These are phyloP conservation scores for Oryzias dopingdopingensis DNA, from an alignment of 2,797 vertebrate genomes.

Conservation along the genomic window DNA sequence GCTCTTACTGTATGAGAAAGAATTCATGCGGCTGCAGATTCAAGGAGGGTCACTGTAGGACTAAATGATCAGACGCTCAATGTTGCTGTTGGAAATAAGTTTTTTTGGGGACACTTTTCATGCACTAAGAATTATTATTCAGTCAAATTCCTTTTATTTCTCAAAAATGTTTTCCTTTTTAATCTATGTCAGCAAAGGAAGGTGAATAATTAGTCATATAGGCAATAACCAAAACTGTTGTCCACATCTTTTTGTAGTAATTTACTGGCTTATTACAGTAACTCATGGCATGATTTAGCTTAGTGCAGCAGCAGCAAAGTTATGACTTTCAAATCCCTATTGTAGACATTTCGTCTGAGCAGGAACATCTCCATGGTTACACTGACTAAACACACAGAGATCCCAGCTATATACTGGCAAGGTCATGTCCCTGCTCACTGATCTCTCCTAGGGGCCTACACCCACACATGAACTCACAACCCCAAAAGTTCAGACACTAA, in stretches of 20 bases:
- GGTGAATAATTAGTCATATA: too few species aligned
- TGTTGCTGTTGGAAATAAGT: too few species aligned
- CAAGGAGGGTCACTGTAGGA: too few species aligned
- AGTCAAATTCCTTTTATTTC: too few species aligned
- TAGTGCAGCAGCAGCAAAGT: slow-evolving; percentile 46
- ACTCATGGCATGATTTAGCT: slow-evolving; percentile 57
- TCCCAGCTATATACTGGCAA: slow-evolving; percentile 65
- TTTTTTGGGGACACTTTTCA: too few species aligned
- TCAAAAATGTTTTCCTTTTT: too few species aligned
- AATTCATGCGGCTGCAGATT: background rate
- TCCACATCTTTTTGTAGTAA: slow-evolving; percentile 21
- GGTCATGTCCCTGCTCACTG: slow-evolving; percentile 63
- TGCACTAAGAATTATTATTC: too few species aligned
- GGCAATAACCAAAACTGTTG: too few species aligned
- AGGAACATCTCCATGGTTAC: slow-evolving; percentile 64
- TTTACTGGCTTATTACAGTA: slow-evolving; percentile 52
- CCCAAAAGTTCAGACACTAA: slow-evolving; percentile 4
- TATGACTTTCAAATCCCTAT: slow-evolving; percentile 70
- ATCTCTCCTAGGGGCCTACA: slow-evolving; percentile 47
- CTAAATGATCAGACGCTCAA: too few species aligned
- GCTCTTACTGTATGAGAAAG: background rate
- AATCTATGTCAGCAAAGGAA: too few species aligned
- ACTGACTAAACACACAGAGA: slow-evolving; percentile 60
- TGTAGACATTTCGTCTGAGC: slow-evolving; percentile 68
- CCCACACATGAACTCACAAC: slow-evolving; percentile 5